A percentile compares a stretch with the other conserved stretches of the same genome.
phyloP scores from a whole-genome alignment of 1,140 invertebrate genomes.

The Conus ventricosus region DNA sequence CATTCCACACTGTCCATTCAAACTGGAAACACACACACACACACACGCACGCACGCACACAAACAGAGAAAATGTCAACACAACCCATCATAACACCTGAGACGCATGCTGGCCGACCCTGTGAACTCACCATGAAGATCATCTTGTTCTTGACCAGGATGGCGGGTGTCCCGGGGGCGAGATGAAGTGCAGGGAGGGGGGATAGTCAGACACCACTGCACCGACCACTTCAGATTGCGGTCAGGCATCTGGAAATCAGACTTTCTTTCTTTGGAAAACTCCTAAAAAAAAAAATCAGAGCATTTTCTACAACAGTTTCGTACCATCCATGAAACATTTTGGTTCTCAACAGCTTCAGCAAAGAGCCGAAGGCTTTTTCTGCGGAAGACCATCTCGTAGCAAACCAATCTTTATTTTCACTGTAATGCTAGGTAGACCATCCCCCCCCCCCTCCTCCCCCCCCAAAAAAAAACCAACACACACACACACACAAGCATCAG shows the following conservation, averaged over 20 bases:
- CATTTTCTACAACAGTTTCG: not conserved
- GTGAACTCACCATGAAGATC: slow-evolving; percentile 63
- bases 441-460: too few species aligned
- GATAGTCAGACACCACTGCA: slow-evolving; percentile 92
- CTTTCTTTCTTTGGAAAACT: too few species aligned
- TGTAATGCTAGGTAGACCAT: too few species aligned
- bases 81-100: not conserved
- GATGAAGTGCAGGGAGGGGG: slow-evolving; percentile 88
- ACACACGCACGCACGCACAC: not conserved
- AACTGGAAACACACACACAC: not conserved
- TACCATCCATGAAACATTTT: not conserved
- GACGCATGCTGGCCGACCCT: not conserved
- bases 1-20: too few species aligned
- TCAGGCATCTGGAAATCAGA: slow-evolving; percentile 56
- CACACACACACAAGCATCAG: too few species aligned
- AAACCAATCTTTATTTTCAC: too few species aligned
- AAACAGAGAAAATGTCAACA: not conserved
- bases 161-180: slow-evolving; percentile 89
- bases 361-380: too few species aligned
- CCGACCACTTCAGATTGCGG: slow-evolving; percentile 86
- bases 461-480: too few species aligned
- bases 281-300: too few species aligned
- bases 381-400: too few species aligned
- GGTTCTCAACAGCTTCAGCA: not conserved
- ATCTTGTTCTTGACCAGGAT: slow-evolving; percentile 90